A percentile compares a stretch with the other conserved stretches of the same genome.
Evolutionary conservation across 2,113 vertebrate genomes (phyloP).

Genomic region (Paramormyrops kingsleyae): DNA sequence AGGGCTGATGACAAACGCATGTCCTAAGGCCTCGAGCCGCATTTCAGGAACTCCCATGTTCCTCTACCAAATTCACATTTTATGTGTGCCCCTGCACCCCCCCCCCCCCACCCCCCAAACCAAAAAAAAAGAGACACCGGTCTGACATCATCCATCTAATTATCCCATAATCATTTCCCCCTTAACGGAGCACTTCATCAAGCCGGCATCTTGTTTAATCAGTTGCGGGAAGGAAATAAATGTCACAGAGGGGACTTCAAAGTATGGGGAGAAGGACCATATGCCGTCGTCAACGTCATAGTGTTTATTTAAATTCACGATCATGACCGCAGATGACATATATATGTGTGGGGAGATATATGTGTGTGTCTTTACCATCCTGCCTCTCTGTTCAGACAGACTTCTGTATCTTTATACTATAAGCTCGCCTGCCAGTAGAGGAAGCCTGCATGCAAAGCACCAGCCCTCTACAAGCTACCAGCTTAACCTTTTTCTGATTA

Average conservation of each 20-base stretch:
- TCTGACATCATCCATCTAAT: neutral
- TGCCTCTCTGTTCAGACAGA: neutral
- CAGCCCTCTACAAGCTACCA: neutral
- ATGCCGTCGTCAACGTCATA: neutral
- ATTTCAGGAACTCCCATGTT: neutral
- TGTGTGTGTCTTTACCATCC: neutral
- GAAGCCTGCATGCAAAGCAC: neutral
- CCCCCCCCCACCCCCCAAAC: neutral
- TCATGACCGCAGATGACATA: neutral
- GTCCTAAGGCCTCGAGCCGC: neutral
- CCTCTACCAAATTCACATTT: neutral
- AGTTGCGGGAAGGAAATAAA: neutral
- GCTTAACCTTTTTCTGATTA: neutral
- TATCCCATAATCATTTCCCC: constrained; percentile 3
- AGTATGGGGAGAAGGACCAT: neutral
- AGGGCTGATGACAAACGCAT: neutral
- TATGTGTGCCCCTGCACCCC: neutral
- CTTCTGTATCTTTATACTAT: neutral
- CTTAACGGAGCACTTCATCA: constrained; percentile 9
- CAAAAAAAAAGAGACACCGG: neutral
- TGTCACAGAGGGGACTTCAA: neutral
- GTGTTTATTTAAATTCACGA: neutral
- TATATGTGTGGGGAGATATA: neutral
- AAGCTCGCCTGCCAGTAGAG: neutral
- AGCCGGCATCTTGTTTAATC: constrained; percentile 6